Conservation (phyloP, 2,888 invertebrate genomes). For the Orthosia cruda region DNA sequence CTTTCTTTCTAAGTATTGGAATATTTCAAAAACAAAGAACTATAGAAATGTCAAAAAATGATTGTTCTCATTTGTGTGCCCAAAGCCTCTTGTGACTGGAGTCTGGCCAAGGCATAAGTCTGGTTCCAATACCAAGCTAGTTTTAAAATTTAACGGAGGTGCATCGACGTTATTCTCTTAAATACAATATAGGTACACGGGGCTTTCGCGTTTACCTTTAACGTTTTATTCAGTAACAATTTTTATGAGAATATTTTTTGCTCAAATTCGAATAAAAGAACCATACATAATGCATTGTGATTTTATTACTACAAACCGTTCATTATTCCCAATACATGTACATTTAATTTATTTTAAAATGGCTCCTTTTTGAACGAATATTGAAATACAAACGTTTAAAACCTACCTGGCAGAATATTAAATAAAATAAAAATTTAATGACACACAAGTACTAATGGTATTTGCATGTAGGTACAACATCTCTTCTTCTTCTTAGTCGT, state of each 20-base stretch:
- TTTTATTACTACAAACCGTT: slow-evolving; percentile 34
- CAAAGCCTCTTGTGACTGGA: slow-evolving; percentile 70
- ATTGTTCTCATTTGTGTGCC: slow-evolving; percentile 73
- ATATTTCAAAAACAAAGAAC: slow-evolving; percentile 58
- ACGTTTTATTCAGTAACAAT: no score
- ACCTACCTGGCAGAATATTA: no score
- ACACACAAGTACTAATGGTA: neutral
- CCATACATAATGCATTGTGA: slow-evolving; percentile 19
- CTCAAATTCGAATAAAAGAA: slow-evolving; percentile 13
- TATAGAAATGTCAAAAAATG: slow-evolving; percentile 72
- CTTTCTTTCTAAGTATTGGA: slow-evolving; percentile 17
- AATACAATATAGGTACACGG: slow-evolving; percentile 27
- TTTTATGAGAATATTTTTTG: slow-evolving; percentile 17
- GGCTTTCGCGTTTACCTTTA: no score
- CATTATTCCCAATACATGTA: slow-evolving; percentile 17
- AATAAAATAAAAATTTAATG: neutral
- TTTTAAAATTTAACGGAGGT: slow-evolving; percentile 73
- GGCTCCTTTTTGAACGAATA: no score
- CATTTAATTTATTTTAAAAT: slow-evolving; percentile 9
- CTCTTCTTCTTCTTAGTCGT: no score
- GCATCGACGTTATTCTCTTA: slow-evolving; percentile 43
- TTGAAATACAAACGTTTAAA: no score
- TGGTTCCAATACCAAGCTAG: slow-evolving; percentile 70
- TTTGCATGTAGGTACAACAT: neutral
- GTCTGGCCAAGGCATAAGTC: slow-evolving; percentile 75